These are phyloP conservation scores for Zeus faber DNA, from an alignment of 2,113 vertebrate species.

Conservation along the genomic window DNA sequence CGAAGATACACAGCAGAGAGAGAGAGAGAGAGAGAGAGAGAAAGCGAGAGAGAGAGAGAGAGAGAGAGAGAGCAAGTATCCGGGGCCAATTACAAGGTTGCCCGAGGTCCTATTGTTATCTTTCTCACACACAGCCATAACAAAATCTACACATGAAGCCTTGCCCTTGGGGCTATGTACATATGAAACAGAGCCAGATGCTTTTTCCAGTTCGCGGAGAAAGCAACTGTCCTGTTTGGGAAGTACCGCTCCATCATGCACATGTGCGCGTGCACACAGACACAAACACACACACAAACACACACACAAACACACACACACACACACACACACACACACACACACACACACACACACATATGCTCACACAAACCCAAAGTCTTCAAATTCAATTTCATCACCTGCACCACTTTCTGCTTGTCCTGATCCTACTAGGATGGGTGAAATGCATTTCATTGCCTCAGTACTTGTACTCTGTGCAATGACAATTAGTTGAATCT, in stretches of 20 bases:
- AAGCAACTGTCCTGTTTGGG: too few relatives aligned
- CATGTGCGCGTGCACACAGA: too few relatives aligned
- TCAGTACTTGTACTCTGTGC: too few relatives aligned
- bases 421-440: too few relatives aligned
- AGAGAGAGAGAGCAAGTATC: too few relatives aligned
- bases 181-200: background rate
- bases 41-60: constrained; percentile 35
- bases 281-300: background rate
- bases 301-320: constrained; percentile 13
- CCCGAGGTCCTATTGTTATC: constrained; percentile 60
- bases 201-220: background rate
- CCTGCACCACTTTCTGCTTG: too few relatives aligned
- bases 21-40: constrained; percentile 29
- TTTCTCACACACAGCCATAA: constrained; percentile 46
- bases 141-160: constrained; percentile 48
- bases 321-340: constrained; percentile 7
- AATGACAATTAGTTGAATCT: too few relatives aligned
- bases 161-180: constrained; percentile 18
- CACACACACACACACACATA: background rate
- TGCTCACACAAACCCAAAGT: background rate
- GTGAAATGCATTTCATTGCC: too few relatives aligned
- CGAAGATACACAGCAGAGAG: constrained; percentile 15
- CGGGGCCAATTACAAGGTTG: constrained; percentile 64
- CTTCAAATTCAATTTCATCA: too few relatives aligned
- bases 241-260: too few relatives aligned